A percentile compares a stretch with the other conserved stretches of the same genome.
These are phyloP conservation scores for Polydrusus pterygomalis DNA, from an alignment of 2,888 invertebrate species.

Conservation along the genomic window DNA sequence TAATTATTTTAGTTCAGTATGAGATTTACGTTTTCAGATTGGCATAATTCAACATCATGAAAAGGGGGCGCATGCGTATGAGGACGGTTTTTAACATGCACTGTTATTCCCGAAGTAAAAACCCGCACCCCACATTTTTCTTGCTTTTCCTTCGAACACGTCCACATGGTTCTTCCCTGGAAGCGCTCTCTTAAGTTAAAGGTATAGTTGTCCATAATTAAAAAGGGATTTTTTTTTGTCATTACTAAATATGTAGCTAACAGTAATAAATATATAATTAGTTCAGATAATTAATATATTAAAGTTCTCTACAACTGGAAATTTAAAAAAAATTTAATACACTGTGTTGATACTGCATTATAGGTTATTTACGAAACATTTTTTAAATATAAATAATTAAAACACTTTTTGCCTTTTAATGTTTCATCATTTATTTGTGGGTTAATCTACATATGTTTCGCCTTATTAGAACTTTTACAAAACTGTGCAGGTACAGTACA, in stretches of 20 bases:
- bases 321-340: too few relatives aligned
- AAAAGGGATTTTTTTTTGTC: conserved; percentile 30
- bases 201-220: conserved; percentile 31
- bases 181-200: conserved; percentile 29
- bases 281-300: too few relatives aligned
- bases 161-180: conserved; percentile 30
- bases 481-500: too few relatives aligned
- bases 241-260: conserved; percentile 13
- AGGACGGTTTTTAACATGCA: not conserved
- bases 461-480: too few relatives aligned
- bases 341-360: too few relatives aligned
- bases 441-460: too few relatives aligned
- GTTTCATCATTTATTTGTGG: too few relatives aligned
- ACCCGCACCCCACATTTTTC: conserved; percentile 23
- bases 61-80: conserved; percentile 27
- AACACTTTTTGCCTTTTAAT: too few relatives aligned
- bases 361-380: too few relatives aligned
- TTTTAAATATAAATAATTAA: too few relatives aligned
- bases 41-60: not conserved
- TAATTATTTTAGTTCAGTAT: not conserved
- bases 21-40: conserved; percentile 22
- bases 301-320: not conserved
- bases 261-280: not conserved
- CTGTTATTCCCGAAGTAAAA: conserved; percentile 18
- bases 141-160: conserved; percentile 29